Percentiles rank a stretch among this genome's conserved stretches.
phyloP scores from a whole-genome alignment of 2,888 invertebrate species.

The Xylophagus ater region DNA sequence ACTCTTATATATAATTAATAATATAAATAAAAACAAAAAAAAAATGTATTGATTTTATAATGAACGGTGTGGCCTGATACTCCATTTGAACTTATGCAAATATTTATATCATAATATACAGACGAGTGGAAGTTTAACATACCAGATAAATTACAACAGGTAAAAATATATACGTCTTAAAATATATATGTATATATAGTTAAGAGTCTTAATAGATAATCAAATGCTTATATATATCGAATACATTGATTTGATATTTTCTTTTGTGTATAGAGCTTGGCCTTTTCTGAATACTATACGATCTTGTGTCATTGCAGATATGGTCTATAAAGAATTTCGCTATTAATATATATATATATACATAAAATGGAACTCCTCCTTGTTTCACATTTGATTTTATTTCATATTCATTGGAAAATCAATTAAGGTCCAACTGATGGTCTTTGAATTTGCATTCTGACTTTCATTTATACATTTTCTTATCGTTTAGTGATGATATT shows the following conservation, averaged over 20 bases:
- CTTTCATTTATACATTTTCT: not conserved
- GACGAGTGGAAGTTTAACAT: not conserved
- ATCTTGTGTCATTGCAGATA: conserved; percentile 4
- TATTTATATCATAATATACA: not conserved
- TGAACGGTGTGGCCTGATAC: conserved; percentile 12
- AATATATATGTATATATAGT: conserved; percentile 5
- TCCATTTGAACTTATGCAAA: conserved; percentile 14
- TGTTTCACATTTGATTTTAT: not conserved
- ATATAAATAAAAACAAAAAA: no score
- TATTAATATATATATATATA: not conserved
- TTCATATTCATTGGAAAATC: no score
- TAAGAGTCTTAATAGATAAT: not conserved
- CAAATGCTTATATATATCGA: not conserved
- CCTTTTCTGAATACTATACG: conserved; percentile 1
- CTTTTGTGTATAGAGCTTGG: conserved; percentile 5
- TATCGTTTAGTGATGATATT: conserved; percentile 3
- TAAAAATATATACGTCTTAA: conserved; percentile 3
- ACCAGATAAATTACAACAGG: not conserved
- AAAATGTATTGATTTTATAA: no score
- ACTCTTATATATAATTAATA: no score
- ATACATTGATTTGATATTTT: not conserved
- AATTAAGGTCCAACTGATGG: conserved; percentile 2
- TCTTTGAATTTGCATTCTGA: not conserved
- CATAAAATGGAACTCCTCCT: not conserved
- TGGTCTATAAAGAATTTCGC: conserved; percentile 1